Evolutionary conservation across 1,140 invertebrate species (phyloP).

Genomic region (Chironomus striatipennis): DNA sequence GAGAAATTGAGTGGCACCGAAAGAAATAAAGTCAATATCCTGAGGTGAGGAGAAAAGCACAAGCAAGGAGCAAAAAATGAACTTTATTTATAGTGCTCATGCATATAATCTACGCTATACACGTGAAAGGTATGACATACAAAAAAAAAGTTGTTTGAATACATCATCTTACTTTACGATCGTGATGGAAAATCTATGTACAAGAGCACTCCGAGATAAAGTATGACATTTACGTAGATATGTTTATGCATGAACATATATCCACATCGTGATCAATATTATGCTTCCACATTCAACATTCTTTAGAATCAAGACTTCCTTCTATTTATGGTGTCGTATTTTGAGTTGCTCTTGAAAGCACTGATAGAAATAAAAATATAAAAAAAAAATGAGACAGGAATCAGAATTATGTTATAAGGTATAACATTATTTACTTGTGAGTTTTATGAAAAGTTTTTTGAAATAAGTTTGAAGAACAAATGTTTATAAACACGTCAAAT

Average conservation of each 20-base stretch:
- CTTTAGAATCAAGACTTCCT: too few relatives aligned
- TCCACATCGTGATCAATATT: neutral
- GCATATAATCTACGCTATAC: neutral
- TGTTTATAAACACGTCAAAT: too few relatives aligned
- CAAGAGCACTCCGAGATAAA: neutral
- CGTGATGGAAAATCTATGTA: neutral
- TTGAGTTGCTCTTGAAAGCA: too few relatives aligned
- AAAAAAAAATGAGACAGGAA: too few relatives aligned
- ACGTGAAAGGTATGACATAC: neutral
- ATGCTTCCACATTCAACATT: too few relatives aligned
- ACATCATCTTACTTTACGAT: constrained; percentile 2
- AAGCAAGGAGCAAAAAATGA: too few relatives aligned
- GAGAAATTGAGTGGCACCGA: too few relatives aligned
- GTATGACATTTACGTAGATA: neutral
- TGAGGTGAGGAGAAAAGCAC: neutral
- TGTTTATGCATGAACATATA: neutral
- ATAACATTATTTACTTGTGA: too few relatives aligned
- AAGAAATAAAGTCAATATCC: neutral
- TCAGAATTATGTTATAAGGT: too few relatives aligned
- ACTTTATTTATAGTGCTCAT: neutral
- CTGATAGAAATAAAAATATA: too few relatives aligned
- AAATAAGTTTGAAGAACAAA: neutral
- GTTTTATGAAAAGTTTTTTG: neutral
- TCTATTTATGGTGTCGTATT: too few relatives aligned
- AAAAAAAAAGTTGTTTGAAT: neutral